Base-by-base conservation (phyloP, 2,888 invertebrate species). In the Halictus ligatus region DNA sequence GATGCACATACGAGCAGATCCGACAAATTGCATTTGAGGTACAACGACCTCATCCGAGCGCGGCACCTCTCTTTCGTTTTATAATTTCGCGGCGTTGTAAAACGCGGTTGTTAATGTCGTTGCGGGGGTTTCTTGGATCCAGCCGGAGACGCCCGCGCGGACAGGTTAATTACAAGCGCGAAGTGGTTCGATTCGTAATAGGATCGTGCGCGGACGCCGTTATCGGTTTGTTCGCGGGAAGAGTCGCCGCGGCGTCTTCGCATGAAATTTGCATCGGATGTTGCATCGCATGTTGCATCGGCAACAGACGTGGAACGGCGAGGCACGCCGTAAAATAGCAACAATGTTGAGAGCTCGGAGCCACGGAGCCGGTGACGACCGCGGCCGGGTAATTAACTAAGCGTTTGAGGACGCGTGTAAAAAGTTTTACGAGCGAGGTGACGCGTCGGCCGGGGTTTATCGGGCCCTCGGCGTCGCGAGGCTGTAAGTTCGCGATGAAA, bases 401-500 rank as follows among this genome's bases (percentile, higher is more conserved):
- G 21, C 46, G 60, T 48, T 75, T 43, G 64, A 75, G 75, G 35
- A 40, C n/a, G 60, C 43, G 69, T 21, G n/a, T 46, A 48, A 84
- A 46, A 84, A 75, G 40, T 75, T 84, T 84, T 71, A 85, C 75
- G 84, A 74, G 50, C 71, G 58, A 60, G 50, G 75, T 64, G 74
- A 78, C 73, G 75, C 35, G 35, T 64, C 35, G 50, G 40, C 50
- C 64, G 29, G 71, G 71, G 74, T 84, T 78, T 84, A 83, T 78
- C 84, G 84, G 75, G 21, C 58, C n/a, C 60, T 46, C 60, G 60
- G 64, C 74, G 84, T 46, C 18, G 29, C 29, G 64, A 8, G 8
- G 64, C 64, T 64, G 64, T 75, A 79, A 54, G 54, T 80, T 85
- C 58, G 85, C 60, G 76, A 80, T 85, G 75, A 85, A 85, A 80